Percentiles rank a stretch among this genome's conserved stretches.
phyloP scores from a whole-genome alignment of 2,113 vertebrate genomes.

The Dendrocopos noguchii region DNA sequence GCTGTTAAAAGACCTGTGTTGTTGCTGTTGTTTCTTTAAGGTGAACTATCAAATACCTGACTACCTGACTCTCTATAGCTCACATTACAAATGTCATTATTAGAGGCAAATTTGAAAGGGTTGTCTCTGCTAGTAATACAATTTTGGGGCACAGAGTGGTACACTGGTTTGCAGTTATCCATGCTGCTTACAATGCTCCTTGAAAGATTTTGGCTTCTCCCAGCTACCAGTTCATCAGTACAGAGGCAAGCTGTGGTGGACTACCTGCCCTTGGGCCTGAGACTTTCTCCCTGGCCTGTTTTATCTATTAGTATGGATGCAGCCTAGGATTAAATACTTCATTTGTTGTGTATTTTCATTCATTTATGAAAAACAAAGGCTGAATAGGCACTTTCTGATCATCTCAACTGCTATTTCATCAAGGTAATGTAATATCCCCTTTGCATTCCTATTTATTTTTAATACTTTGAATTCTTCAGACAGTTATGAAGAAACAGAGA shows the following conservation, averaged over 20 bases:
- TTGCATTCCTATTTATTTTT: neutral
- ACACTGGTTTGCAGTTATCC: neutral
- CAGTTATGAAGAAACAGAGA: neutral
- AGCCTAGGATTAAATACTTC: neutral
- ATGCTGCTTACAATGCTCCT: neutral
- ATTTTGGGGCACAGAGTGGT: neutral
- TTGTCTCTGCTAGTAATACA: neutral
- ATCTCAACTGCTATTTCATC: neutral
- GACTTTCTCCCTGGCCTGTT: neutral
- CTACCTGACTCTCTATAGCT: neutral
- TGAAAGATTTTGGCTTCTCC: neutral
- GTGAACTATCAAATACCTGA: neutral
- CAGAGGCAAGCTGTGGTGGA: neutral
- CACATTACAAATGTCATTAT: rapidly evolving
- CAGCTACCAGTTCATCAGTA: neutral
- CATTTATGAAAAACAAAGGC: neutral
- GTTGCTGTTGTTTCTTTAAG: neutral
- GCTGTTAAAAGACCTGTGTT: neutral
- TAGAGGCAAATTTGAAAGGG: neutral
- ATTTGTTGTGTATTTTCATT: neutral
- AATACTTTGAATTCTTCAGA: neutral
- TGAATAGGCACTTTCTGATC: neutral
- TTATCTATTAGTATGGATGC: neutral
- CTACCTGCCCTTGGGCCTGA: neutral
- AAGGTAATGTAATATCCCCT: neutral